Base-by-base conservation (phyloP, 2,113 vertebrate species). In the Muntiacus muntjak region DNA sequence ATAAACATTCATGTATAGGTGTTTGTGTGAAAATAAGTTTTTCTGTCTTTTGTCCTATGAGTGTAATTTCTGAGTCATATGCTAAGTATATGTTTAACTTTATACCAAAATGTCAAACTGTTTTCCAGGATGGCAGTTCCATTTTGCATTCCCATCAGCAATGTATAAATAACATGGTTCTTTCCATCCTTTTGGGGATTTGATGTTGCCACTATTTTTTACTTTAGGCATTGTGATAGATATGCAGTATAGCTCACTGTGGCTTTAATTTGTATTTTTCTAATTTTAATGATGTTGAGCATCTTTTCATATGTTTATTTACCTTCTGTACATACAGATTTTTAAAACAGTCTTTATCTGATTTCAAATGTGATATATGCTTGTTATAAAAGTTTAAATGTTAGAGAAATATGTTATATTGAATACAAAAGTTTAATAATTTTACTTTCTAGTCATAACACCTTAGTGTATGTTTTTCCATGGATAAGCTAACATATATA, bases 301-400 rank as follows among this genome's bases (percentile, higher is more conserved):
- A 81, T 52, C 26, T 91, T 76, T 85, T 86, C 86, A 81, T 71
- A n/a, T 52, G 54, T 86, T 86, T 85, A 54, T 89, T 40, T 84
- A 36, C 54, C 43, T 62, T 58, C 19, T 82, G 4, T 64, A 11
- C 74, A 52, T 62, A 23, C 15, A 89, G 3, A 96, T 92, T 60
- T 91, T 92, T 78, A 87, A 96, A 89, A 90, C 30, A 71, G 10
- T 36, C 36, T 83, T 86, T 83, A 89, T 43, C 58, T 96, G 84
- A 87, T 90, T 95, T 97, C 57, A 94, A 92, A 87, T 19, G 14
- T 64, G 9, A 91, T 47, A 85, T 3, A 79, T 26, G 2, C 30
- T 79, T 95, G 5, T 79, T 79, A 93, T 90, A 47, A 89, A 88
- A 94, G 57, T 26, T 45, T 23, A 89, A 74, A 89, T 82, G 36